phyloP scores from a whole-genome alignment of 2,888 invertebrate species.

The Platycheirus rosarum region DNA sequence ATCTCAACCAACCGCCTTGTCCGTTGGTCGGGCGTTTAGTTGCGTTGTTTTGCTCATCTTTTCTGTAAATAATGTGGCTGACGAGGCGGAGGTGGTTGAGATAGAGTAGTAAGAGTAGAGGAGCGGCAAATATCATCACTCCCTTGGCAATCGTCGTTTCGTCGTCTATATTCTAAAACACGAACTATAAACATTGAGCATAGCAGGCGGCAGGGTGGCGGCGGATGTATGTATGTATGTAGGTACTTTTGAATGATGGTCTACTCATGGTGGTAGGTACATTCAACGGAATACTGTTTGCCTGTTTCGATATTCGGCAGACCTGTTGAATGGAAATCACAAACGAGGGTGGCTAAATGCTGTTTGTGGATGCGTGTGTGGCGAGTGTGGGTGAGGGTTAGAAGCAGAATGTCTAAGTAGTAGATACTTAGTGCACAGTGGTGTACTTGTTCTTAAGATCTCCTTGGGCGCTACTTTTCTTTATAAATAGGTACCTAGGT shows the following conservation, averaged over 20 bases:
- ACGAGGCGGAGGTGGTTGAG: constrained; percentile 36
- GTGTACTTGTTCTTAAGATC: neutral
- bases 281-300: constrained; percentile 4
- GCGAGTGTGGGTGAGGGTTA: constrained; percentile 62
- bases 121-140: constrained; percentile 61
- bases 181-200: constrained; percentile 6
- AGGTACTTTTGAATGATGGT: constrained; percentile 47
- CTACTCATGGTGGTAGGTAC: constrained; percentile 22
- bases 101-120: no score
- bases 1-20: constrained; percentile 7
- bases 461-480: no score
- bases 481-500: neutral
- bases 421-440: constrained; percentile 10
- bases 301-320: constrained; percentile 11
- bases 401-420: constrained; percentile 36
- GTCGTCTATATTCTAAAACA: no score
- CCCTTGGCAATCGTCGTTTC: constrained; percentile 41
- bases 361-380: constrained; percentile 29
- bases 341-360: constrained; percentile 50
- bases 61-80: constrained; percentile 33
- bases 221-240: constrained; percentile 42
- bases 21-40: constrained; percentile 18
- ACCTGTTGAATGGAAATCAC: constrained; percentile 62
- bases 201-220: constrained; percentile 14
- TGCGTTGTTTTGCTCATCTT: constrained; percentile 58